Evolutionary conservation across 1,140 invertebrate genomes (phyloP).

Genomic region (Atopsyche davidsoni): DNA sequence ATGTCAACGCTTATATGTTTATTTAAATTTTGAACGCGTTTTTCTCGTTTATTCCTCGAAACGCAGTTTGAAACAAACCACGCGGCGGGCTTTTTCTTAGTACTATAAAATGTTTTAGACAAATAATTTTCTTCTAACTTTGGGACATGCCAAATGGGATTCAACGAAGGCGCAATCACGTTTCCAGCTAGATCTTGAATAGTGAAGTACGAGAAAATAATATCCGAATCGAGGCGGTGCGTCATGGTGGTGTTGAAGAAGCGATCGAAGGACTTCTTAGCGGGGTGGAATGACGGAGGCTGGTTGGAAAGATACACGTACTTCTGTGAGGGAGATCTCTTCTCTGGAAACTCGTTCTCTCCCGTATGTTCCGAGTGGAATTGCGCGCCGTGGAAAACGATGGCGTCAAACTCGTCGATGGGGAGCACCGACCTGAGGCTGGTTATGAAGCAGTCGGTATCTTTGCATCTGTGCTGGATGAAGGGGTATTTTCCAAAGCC

Average conservation of each 20-base stretch:
- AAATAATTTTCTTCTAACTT: constrained; percentile 6
- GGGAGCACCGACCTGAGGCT: constrained; percentile 11
- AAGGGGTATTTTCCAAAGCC: constrained; percentile 20
- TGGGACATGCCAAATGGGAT: constrained; percentile 5
- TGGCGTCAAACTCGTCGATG: constrained; percentile 38
- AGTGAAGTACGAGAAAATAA: constrained; percentile 56
- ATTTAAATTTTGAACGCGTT: constrained; percentile 48
- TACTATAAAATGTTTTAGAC: constrained; percentile 1
- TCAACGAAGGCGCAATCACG: constrained; percentile 26
- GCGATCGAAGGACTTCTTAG: constrained; percentile 28
- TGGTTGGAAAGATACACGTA: constrained; percentile 16
- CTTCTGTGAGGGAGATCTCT: constrained; percentile 4
- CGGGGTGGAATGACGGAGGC: constrained; percentile 34
- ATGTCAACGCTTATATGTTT: constrained; percentile 57
- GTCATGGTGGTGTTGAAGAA: constrained; percentile 55
- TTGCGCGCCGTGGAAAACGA: constrained; percentile 38
- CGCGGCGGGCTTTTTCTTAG: constrained; percentile 43
- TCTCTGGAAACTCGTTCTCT: no score
- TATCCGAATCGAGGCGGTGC: constrained; percentile 57
- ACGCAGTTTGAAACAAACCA: constrained; percentile 60
- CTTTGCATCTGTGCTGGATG: constrained; percentile 12
- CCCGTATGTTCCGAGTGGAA: constrained; percentile 28
- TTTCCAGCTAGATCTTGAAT: constrained; percentile 32
- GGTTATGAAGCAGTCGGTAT: constrained; percentile 19
- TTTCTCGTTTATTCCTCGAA: constrained; percentile 46